Percentiles rank a stretch among this genome's conserved stretches.
Evolutionary conservation across 2,888 invertebrate genomes (phyloP).

Genomic region (Eilema griseolum): DNA sequence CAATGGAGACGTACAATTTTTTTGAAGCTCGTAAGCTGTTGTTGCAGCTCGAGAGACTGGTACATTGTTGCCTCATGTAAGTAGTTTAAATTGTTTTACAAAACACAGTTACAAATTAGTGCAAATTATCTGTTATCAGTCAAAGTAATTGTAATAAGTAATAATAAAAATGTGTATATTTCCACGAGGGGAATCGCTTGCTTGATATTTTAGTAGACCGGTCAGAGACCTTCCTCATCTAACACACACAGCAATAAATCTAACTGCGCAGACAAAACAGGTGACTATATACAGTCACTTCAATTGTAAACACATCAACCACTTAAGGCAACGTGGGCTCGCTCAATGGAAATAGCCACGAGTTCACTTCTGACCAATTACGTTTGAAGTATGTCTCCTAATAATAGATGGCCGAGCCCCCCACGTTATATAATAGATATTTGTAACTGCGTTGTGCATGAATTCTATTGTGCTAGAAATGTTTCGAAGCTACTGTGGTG

Average conservation of each 20-base stretch:
- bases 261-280: conserved; percentile 16
- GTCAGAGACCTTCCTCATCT: neutral
- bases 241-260: conserved; percentile 6
- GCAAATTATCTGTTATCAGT: too few relatives aligned
- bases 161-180: too few relatives aligned
- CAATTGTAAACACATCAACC: conserved; percentile 28
- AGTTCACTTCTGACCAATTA: conserved; percentile 57
- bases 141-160: too few relatives aligned
- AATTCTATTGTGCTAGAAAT: neutral
- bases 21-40: too few relatives aligned
- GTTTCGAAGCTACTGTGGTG: neutral
- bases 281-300: conserved; percentile 11
- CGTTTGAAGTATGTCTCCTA: conserved; percentile 55
- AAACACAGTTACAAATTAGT: too few relatives aligned
- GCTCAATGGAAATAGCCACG: conserved; percentile 53
- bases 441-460: conserved; percentile 28
- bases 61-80: too few relatives aligned
- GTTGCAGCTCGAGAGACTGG: too few relatives aligned
- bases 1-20: too few relatives aligned
- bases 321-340: conserved; percentile 36
- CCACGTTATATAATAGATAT: conserved; percentile 36
- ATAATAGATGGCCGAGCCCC: conserved; percentile 63
- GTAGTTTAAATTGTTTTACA: too few relatives aligned
- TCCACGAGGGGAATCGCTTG: too few relatives aligned
- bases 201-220: neutral